phyloP scores from a whole-genome alignment of 2,888 invertebrate genomes.

The Physocephala rufipes region DNA sequence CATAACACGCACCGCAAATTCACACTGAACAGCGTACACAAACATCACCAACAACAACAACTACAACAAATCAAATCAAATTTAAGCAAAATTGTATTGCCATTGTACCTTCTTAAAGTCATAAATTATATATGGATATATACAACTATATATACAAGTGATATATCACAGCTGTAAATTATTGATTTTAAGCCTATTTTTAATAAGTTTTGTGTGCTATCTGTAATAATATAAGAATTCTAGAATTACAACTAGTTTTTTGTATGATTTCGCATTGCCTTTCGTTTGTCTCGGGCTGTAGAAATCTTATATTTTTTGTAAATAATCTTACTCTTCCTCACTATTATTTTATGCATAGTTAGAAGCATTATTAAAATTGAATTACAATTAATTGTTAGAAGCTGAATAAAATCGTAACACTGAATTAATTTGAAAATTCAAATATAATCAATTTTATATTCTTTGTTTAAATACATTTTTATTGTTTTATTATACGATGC shows the following conservation, averaged over 20 bases:
- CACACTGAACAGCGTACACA: conserved; percentile 34
- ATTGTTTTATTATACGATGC: background rate
- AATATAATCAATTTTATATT: conserved; percentile 7
- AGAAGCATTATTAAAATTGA: conserved; percentile 35
- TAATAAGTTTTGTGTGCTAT: conserved; percentile 36
- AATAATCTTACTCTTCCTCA: conserved; percentile 9
- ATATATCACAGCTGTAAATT: conserved; percentile 19
- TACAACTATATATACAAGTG: conserved; percentile 32
- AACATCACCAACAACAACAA: conserved; percentile 8
- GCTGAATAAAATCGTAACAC: no score
- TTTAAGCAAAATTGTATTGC: conserved; percentile 36
- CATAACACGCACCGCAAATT: conserved; percentile 52
- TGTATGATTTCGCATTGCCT: conserved; percentile 13
- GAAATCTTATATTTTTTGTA: background rate
- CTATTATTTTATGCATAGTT: conserved; percentile 36
- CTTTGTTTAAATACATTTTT: background rate
- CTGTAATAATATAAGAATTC: conserved; percentile 6
- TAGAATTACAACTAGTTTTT: conserved; percentile 34
- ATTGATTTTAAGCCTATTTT: conserved; percentile 35
- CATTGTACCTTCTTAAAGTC: conserved; percentile 45
- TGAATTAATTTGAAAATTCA: background rate
- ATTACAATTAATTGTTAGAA: background rate
- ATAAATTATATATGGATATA: conserved; percentile 36
- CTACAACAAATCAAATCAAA: conserved; percentile 2
- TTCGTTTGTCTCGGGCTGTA: background rate